These are phyloP conservation scores for Microtus ochrogaster DNA, from an alignment of 2,113 vertebrate genomes.

Conservation along the genomic window DNA sequence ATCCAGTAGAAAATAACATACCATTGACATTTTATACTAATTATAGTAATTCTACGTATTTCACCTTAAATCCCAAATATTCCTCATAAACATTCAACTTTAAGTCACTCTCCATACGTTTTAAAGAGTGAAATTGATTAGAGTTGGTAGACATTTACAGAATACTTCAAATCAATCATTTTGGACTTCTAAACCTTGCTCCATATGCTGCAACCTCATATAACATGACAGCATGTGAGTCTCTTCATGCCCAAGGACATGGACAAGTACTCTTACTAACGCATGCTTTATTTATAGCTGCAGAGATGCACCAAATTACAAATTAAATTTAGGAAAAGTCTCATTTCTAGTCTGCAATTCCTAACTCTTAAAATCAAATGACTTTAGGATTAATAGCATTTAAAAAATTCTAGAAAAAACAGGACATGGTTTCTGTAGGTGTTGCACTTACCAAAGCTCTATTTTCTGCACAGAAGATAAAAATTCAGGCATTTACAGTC, in stretches of 20 bases:
- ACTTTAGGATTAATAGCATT: neutral
- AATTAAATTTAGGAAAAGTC: neutral
- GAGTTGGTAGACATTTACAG: neutral
- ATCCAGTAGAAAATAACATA: neutral
- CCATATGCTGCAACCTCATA: neutral
- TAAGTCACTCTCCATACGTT: neutral
- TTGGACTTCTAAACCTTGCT: neutral
- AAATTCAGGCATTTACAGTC: neutral
- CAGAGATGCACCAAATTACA: neutral
- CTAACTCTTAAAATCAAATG: neutral
- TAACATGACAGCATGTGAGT: neutral
- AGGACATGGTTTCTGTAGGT: neutral
- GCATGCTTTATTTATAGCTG: neutral
- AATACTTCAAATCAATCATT: neutral
- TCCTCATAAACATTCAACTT: neutral
- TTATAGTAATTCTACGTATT: neutral
- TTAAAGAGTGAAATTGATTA: neutral
- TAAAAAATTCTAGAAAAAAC: neutral
- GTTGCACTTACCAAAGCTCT: neutral
- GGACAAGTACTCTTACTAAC: neutral
- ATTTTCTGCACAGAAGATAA: neutral
- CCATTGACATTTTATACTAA: neutral
- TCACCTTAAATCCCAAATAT: slow-evolving; percentile 13
- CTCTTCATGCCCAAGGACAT: neutral
- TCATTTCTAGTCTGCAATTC: neutral